These are phyloP conservation scores for Lucilia sericata DNA, from an alignment of 1,140 invertebrate genomes.

Conservation along the genomic window DNA sequence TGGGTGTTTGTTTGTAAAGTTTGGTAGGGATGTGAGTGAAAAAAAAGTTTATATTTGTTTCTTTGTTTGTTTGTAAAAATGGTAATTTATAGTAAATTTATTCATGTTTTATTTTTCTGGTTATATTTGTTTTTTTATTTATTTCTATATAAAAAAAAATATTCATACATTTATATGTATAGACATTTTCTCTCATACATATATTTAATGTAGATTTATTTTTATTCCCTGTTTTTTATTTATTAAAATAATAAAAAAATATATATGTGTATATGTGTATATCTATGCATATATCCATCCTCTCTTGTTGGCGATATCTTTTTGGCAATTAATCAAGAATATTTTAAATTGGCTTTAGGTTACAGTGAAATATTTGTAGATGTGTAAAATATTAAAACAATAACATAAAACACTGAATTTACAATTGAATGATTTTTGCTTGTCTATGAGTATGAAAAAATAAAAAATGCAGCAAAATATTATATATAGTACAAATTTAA, in stretches of 20 bases:
- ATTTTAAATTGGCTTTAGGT: slow-evolving; percentile 43
- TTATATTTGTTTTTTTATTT: neutral
- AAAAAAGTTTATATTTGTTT: neutral
- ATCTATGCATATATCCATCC: neutral
- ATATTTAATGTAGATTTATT: neutral
- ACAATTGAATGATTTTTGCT: slow-evolving; percentile 42
- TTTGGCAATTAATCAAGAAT: slow-evolving; percentile 44
- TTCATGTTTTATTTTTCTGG: slow-evolving; percentile 42
- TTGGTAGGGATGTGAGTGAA: neutral
- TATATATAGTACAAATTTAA: neutral
- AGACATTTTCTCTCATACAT: neutral
- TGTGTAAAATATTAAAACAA: neutral
- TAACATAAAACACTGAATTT: slow-evolving; percentile 16
- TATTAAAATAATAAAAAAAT: neutral
- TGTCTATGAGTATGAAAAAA: neutral
- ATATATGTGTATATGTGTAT: neutral
- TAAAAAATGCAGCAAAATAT: neutral
- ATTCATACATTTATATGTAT: neutral
- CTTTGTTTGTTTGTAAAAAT: slow-evolving; percentile 15
- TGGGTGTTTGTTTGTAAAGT: neutral
- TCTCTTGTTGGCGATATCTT: slow-evolving; percentile 27
- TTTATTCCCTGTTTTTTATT: too few relatives aligned
- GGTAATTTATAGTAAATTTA: slow-evolving; percentile 44
- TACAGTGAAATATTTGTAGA: neutral
- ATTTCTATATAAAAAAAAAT: neutral